Evolutionary conservation across 2,797 vertebrate genomes (phyloP).

Genomic region (Gila robusta): DNA sequence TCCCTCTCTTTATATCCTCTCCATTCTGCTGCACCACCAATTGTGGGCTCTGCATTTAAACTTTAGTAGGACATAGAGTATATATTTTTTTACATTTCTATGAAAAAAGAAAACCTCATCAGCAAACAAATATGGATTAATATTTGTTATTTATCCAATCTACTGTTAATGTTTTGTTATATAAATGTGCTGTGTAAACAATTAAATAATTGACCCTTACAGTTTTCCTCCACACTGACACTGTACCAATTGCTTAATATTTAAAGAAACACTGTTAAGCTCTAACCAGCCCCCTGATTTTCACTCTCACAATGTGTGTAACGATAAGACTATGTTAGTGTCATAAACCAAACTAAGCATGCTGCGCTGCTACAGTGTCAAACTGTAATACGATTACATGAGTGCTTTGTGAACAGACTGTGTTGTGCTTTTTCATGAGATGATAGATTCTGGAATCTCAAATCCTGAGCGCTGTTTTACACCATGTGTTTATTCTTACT

Average conservation of each 20-base stretch:
- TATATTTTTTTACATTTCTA: neutral
- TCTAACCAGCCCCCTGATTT: conserved; percentile 1
- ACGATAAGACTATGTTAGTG: conserved; percentile 32
- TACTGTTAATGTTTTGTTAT: neutral
- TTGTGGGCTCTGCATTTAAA: neutral
- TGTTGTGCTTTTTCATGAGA: conserved; percentile 33
- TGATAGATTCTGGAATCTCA: conserved; percentile 30
- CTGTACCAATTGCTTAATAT: neutral
- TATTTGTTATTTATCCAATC: neutral
- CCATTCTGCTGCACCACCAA: neutral
- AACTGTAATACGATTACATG: conserved; percentile 54
- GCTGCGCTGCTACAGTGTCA: conserved; percentile 32
- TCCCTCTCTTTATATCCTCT: neutral
- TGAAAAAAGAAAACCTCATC: neutral
- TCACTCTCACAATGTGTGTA: conserved; percentile 2
- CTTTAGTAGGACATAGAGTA: neutral
- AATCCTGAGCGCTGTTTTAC: conserved; percentile 5
- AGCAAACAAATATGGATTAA: neutral
- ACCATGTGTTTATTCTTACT: neutral
- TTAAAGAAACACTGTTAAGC: neutral
- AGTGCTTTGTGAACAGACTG: conserved; percentile 47
- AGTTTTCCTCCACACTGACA: neutral
- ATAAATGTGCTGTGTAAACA: neutral
- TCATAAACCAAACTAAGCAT: conserved; percentile 43
- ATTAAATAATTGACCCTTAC: neutral